Percentiles rank a stretch among this genome's conserved stretches.
Conservation (phyloP, 2,888 invertebrate genomes). For the Harmothoe impar region DNA sequence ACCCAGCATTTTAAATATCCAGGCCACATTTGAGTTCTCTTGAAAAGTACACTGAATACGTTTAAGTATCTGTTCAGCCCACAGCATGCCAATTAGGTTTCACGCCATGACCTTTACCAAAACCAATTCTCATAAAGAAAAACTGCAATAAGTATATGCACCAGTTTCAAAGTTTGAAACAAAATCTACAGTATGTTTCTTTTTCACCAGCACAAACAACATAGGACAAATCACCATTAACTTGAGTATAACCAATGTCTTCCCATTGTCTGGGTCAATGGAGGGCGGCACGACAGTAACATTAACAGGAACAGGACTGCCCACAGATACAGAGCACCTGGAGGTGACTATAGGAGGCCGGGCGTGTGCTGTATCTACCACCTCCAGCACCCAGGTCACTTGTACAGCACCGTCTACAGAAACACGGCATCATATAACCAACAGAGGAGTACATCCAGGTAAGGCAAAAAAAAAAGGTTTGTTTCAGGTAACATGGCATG, state of each 20-base stretch:
- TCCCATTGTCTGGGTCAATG: conserved; percentile 69
- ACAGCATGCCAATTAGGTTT: no score
- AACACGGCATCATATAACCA: conserved; percentile 45
- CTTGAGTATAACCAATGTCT: conserved; percentile 67
- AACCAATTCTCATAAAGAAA: no score
- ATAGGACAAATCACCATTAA: conserved; percentile 68
- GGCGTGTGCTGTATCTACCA: conserved; percentile 41
- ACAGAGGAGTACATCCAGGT: conserved; percentile 64
- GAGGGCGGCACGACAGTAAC: conserved; percentile 72
- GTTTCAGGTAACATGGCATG: no score
- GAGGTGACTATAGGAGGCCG: neutral
- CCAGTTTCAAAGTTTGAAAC: no score
- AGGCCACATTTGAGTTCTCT: no score
- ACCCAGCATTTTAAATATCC: no score
- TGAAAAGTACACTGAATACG: no score
- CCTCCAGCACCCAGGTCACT: conserved; percentile 32
- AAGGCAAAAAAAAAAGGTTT: no score
- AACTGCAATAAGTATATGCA: no score
- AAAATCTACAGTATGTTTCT: neutral
- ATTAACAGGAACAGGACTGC: conserved; percentile 76
- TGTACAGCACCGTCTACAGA: conserved; percentile 37
- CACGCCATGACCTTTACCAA: no score
- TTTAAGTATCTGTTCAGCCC: no score
- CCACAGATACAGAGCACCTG: neutral
- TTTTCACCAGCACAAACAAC: conserved; percentile 67